Percentiles rank a stretch among this genome's conserved stretches.
phyloP scores from a whole-genome alignment of 2,797 vertebrate genomes.

The Anguilla obscura region DNA sequence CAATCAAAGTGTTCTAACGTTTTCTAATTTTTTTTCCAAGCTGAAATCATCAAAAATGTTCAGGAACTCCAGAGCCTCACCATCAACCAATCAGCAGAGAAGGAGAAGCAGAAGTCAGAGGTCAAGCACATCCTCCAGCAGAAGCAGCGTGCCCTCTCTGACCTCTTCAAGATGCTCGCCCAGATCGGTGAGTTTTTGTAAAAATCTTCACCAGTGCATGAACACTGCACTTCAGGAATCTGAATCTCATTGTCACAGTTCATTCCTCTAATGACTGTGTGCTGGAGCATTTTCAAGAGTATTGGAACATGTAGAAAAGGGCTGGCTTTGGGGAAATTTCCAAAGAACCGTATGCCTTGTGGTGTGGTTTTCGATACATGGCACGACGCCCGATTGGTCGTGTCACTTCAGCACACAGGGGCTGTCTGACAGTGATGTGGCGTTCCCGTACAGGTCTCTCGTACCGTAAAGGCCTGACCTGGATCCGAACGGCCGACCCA shows the following conservation, averaged over 20 bases:
- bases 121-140: constrained; percentile 94
- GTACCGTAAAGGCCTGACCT: constrained; percentile 87
- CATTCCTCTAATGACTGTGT: not conserved
- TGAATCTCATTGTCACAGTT: not conserved
- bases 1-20: not conserved
- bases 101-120: constrained; percentile 87
- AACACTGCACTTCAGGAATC: not conserved
- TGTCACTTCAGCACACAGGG: not conserved
- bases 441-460: constrained; percentile 78
- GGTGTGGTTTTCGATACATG: not conserved
- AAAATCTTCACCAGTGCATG: not conserved
- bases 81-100: constrained; percentile 77
- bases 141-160: constrained; percentile 91
- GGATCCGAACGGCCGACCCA: constrained; percentile 74
- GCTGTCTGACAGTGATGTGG: not conserved
- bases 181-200: constrained; percentile 75
- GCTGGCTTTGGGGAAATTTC: not conserved
- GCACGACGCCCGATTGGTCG: not conserved
- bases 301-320: not conserved
- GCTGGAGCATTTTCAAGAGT: not conserved
- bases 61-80: constrained; percentile 80
- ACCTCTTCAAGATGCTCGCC: constrained; percentile 91
- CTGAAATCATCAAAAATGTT: constrained; percentile 80
- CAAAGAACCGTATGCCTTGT: not conserved
- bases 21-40: constrained; percentile 57